Base-by-base conservation (phyloP, 2,113 vertebrate genomes). In the Corythornis madagascariensis region DNA sequence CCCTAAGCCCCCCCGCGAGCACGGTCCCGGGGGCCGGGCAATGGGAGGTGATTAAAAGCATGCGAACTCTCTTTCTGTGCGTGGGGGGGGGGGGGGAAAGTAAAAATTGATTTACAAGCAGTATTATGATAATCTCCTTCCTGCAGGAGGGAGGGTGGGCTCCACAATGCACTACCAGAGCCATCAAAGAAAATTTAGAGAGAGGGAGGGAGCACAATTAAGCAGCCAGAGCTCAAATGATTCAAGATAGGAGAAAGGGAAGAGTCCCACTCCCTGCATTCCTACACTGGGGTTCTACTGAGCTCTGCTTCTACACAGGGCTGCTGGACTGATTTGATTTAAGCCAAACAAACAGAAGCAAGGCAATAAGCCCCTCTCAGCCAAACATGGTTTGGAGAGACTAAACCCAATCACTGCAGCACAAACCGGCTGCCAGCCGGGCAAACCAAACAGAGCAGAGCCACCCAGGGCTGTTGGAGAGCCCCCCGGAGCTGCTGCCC, bases 91-190 rank as follows among this genome's bases (percentile, higher is more conserved):
- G 24, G 43, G n/a, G 26, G 31, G 56, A n/a, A 20, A 20, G 19
- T n/a, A 96, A 97, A 97, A 96, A 96, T 83, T 96, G 97, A 97
- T 98, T 97, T 97, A 96, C 96, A 97, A 96, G 96, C 95, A 42
- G 75, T 90, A 96, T 83, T 97, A 97, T 97, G 97, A 97, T 96
- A 86, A 96, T 96, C 96, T 95, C 70, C 93, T 94, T 97, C 91
- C 94, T 90, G 92, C 93, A 92, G 91, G 95, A 96, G 94, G 93
- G 63, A 87, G 95, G 90, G 90, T 86, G 93, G 95, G 91, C 95
- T 90, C 87, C 74, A 89, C 20, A 14, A 43, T 4, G 64, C 83
- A 56, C 92, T 75, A 73, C 90, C 95, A 70, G 9, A 83, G 91
- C 74, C 93, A 91, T 94, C 97, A 89, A 72, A 88, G 93, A 88